phyloP scores from a whole-genome alignment of 2,888 invertebrate species.

The Esperia sulphurella region DNA sequence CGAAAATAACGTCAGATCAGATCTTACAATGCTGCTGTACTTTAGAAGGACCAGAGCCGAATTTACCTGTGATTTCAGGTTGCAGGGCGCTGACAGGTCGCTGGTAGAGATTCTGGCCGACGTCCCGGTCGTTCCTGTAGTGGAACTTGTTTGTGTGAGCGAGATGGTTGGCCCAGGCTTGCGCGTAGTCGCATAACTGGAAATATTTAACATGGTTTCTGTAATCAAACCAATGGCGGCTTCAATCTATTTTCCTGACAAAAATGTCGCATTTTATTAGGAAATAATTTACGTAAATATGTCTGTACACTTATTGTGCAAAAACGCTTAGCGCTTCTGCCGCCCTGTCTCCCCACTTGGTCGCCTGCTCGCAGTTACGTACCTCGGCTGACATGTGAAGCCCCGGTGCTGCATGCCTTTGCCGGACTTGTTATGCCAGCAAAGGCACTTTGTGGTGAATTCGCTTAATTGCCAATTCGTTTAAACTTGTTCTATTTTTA shows the following conservation, averaged over 20 bases:
- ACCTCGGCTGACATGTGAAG: no score
- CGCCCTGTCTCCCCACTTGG: no score
- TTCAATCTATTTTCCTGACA: no score
- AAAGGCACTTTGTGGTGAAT: slow-evolving; percentile 88
- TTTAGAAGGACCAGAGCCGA: neutral
- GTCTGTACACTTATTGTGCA: no score
- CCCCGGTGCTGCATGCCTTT: slow-evolving; percentile 86
- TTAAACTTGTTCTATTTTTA: no score
- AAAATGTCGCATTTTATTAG: no score
- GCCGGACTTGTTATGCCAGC: slow-evolving; percentile 92
- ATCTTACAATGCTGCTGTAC: neutral
- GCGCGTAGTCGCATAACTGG: slow-evolving; percentile 88
- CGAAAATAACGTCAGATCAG: neutral
- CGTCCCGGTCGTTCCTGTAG: slow-evolving; percentile 86
- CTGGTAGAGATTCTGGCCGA: slow-evolving; percentile 90
- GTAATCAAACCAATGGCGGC: no score
- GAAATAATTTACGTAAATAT: no score
- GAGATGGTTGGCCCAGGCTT: slow-evolving; percentile 93
- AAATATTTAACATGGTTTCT: no score
- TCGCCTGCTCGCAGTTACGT: no score
- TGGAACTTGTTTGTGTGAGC: slow-evolving; percentile 89
- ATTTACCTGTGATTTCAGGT: slow-evolving; percentile 83
- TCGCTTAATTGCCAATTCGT: slow-evolving; percentile 90
- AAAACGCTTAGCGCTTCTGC: no score
- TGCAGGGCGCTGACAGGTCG: slow-evolving; percentile 83